These are phyloP conservation scores for Thryonomys swinderianus DNA, from an alignment of 2,113 vertebrate species.

Conservation along the genomic window DNA sequence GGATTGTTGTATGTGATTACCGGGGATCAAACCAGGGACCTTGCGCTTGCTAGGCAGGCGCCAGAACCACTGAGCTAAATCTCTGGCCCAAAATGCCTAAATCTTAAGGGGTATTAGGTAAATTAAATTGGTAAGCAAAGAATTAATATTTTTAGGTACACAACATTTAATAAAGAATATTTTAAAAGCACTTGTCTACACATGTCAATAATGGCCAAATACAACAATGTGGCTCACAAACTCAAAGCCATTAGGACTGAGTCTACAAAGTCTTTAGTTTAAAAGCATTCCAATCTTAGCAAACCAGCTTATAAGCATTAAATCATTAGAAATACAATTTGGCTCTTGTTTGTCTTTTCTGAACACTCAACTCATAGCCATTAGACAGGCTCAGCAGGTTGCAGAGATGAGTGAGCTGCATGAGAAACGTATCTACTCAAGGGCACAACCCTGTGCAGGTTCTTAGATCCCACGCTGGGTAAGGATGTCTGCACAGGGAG, in stretches of 20 bases:
- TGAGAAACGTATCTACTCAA: neutral
- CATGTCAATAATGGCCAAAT: neutral
- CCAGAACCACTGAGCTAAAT: too few species aligned
- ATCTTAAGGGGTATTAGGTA: neutral
- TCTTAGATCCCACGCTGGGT: neutral
- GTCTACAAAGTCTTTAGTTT: neutral
- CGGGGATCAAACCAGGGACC: too few species aligned
- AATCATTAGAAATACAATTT: slow-evolving; percentile 22
- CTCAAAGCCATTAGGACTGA: neutral
- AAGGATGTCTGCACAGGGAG: neutral
- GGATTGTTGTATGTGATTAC: too few species aligned
- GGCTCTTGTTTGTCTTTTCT: neutral
- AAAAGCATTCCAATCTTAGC: neutral
- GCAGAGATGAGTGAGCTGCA: neutral
- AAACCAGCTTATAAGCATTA: neutral
- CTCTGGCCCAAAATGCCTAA: too few species aligned
- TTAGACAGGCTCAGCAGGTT: neutral
- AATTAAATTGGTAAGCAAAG: neutral
- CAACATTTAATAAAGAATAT: neutral
- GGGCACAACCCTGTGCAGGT: neutral
- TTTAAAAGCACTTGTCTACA: neutral
- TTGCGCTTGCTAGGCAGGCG: too few species aligned
- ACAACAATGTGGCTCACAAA: neutral
- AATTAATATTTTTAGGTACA: slow-evolving; percentile 25
- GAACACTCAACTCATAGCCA: neutral